A percentile compares a stretch with the other conserved stretches of the same genome.
Evolutionary conservation across 2,888 invertebrate species (phyloP).

Genomic region (Drosophila anomelani): DNA sequence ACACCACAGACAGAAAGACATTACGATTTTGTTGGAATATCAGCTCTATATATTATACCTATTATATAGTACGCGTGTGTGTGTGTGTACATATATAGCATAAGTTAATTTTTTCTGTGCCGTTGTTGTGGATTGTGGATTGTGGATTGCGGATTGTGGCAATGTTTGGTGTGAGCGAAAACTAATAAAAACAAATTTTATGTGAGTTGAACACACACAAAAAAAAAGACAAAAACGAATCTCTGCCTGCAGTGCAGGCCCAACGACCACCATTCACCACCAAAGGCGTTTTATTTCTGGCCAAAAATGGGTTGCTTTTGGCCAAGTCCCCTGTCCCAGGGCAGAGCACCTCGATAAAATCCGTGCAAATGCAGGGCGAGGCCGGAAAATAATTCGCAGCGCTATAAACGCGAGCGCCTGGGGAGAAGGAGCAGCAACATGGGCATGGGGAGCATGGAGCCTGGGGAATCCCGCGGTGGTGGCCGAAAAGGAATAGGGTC

Average conservation of each 20-base stretch:
- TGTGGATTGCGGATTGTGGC: constrained; percentile 34
- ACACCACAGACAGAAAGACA: background rate
- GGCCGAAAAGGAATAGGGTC: constrained; percentile 59
- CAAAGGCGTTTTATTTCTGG: constrained; percentile 43
- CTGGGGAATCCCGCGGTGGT: constrained; percentile 3
- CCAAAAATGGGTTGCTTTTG: constrained; percentile 3
- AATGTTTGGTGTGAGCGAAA: constrained; percentile 58
- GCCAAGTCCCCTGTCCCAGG: background rate
- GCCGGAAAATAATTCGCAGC: constrained; percentile 63
- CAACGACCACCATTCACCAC: background rate
- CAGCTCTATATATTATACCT: background rate
- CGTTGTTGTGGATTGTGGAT: constrained; percentile 24
- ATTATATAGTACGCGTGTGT: constrained; percentile 23
- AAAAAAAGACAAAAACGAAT: constrained; percentile 26
- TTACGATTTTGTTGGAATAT: constrained; percentile 6
- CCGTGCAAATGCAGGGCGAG: constrained; percentile 61
- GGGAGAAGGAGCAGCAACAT: background rate
- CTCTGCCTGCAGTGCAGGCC: constrained; percentile 12
- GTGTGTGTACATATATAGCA: constrained; percentile 48
- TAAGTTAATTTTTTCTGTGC: constrained; percentile 51
- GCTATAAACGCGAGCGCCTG: constrained; percentile 48
- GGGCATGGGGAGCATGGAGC: background rate
- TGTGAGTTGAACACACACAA: constrained; percentile 70
- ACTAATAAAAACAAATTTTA: constrained; percentile 73
- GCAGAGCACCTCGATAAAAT: constrained; percentile 60